These are phyloP conservation scores for Phalacrocorax brasilianus DNA, from an alignment of 2,113 vertebrate species.

Conservation along the genomic window DNA sequence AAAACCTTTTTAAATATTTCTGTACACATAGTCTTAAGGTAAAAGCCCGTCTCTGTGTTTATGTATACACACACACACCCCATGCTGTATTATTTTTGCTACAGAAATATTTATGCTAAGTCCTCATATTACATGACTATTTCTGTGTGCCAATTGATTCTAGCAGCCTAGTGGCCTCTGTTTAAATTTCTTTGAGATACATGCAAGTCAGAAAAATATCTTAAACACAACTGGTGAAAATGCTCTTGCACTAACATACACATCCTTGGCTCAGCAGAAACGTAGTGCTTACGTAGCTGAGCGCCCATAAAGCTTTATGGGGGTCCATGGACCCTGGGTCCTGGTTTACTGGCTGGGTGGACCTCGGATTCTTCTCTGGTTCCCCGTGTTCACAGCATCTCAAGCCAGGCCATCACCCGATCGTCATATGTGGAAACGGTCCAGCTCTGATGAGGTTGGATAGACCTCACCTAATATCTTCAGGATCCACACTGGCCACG, in stretches of 20 bases:
- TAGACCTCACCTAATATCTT: background rate
- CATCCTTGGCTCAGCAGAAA: background rate
- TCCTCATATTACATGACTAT: background rate
- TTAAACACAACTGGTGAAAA: background rate
- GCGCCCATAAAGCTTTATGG: background rate
- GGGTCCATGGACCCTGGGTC: background rate
- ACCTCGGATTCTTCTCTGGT: background rate
- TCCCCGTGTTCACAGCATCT: background rate
- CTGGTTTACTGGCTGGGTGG: background rate
- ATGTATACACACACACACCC: background rate
- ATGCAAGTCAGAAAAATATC: background rate
- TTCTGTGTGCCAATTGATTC: background rate
- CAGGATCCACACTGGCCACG: background rate
- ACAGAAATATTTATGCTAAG: background rate
- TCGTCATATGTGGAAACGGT: background rate
- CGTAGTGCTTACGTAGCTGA: background rate
- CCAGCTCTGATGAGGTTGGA: background rate
- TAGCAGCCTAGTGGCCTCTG: background rate
- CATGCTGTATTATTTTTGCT: background rate
- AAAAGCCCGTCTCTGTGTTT: background rate
- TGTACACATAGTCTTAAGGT: background rate
- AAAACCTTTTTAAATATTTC: slow-evolving; percentile 15
- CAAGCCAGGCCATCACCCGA: background rate
- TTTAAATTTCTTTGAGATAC: background rate
- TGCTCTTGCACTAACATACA: background rate